phyloP scores from a whole-genome alignment of 53 echinoderm and acorn worm genomes.

The Arbacia lixula region DNA sequence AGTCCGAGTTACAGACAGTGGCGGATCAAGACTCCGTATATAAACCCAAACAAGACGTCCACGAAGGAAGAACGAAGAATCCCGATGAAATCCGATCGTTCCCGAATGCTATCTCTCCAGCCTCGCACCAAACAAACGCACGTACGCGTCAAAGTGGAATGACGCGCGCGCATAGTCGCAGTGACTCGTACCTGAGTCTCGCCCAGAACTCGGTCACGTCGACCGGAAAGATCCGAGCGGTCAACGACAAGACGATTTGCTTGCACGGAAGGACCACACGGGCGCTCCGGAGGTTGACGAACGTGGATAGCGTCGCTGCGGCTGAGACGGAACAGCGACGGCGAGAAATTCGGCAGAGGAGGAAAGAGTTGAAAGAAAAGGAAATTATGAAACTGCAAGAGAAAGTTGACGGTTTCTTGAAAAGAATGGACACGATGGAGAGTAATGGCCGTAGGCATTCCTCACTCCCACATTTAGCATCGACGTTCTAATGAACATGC shows the following conservation, averaged over 20 bases:
- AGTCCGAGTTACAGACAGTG: too few relatives aligned
- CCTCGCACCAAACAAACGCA: not conserved
- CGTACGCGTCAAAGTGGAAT: not conserved
- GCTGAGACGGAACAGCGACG: conserved; percentile 36
- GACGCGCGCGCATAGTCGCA: not conserved
- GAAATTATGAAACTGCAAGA: conserved; percentile 8
- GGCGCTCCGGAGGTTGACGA: conserved; percentile 51
- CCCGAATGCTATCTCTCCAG: not conserved
- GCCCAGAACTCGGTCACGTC: conserved; percentile 12
- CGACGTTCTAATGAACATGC: too few relatives aligned
- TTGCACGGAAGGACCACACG: conserved; percentile 50
- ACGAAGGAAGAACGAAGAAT: too few relatives aligned
- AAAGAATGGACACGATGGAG: conserved; percentile 3
- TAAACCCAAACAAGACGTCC: too few relatives aligned
- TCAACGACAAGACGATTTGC: conserved; percentile 43
- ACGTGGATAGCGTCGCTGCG: conserved; percentile 58
- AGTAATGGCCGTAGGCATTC: too few relatives aligned
- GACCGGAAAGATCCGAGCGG: conserved; percentile 33
- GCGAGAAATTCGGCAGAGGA: conserved; percentile 25
- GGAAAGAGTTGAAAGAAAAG: conserved; percentile 24
- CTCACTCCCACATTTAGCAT: too few relatives aligned
- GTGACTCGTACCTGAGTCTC: conserved; percentile 17
- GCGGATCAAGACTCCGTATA: too few relatives aligned
- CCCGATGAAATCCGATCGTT: not conserved
- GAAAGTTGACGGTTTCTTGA: conserved; percentile 21